phyloP scores from a whole-genome alignment of 2,797 vertebrate species.

The Ctenosaura bakeri region DNA sequence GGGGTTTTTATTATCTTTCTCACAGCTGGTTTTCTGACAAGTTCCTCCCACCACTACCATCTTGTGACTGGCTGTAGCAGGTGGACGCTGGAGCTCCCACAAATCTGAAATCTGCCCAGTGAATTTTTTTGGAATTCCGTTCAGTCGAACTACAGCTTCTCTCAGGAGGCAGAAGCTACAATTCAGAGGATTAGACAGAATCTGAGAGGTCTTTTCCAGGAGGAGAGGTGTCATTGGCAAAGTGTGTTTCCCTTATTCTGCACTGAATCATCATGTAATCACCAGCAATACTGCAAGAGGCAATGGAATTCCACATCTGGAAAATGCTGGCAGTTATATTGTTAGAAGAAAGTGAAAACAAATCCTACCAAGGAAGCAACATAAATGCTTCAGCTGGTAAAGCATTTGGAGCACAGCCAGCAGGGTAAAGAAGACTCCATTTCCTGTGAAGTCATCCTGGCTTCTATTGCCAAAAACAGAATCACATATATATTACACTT shows the following conservation, averaged over 20 bases:
- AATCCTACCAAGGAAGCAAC: slow-evolving; percentile 13
- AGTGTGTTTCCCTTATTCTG: neutral
- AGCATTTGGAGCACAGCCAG: slow-evolving; percentile 37
- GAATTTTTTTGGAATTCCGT: neutral
- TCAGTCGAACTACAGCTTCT: neutral
- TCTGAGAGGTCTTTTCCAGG: neutral
- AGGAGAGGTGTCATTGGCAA: neutral
- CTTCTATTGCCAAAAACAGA: slow-evolving; percentile 29
- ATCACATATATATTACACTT: neutral
- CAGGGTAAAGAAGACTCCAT: neutral
- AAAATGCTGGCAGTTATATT: slow-evolving; percentile 5
- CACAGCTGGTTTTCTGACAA: neutral
- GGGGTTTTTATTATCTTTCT: neutral
- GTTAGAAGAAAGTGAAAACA: slow-evolving; percentile 5
- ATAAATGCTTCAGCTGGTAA: slow-evolving; percentile 34
- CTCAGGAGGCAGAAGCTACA: neutral
- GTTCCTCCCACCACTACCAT: neutral
- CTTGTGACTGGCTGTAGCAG: neutral
- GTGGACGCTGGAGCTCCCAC: neutral
- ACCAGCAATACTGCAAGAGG: neutral
- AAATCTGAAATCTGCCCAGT: neutral
- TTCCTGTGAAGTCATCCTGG: neutral
- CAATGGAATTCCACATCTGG: neutral
- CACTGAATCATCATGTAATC: neutral
- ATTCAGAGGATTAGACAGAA: neutral